These are phyloP conservation scores for Psococerastis gibbosa DNA, from an alignment of 2,888 invertebrate genomes.

Conservation along the genomic window DNA sequence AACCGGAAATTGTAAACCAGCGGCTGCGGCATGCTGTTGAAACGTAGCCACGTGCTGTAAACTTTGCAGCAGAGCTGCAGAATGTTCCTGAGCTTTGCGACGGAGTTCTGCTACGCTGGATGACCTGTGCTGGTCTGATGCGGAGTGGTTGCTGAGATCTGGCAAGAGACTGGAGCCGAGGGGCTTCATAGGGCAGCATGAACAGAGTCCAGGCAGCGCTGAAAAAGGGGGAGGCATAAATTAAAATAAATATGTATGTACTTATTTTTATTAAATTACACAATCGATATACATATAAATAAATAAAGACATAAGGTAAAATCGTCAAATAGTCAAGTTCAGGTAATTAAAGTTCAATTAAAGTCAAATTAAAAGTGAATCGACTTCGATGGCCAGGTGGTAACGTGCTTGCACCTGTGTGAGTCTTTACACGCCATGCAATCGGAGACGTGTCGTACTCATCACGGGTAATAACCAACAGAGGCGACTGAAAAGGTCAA, in stretches of 20 bases:
- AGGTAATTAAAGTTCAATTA: too few species aligned
- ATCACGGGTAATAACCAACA: too few species aligned
- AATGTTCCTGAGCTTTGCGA: slow-evolving; percentile 87
- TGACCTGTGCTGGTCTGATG: slow-evolving; percentile 27
- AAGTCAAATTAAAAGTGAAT: neutral
- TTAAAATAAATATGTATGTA: too few species aligned
- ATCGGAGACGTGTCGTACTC: too few species aligned
- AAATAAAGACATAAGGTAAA: too few species aligned
- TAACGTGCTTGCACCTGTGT: too few species aligned
- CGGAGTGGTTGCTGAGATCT: slow-evolving; percentile 10
- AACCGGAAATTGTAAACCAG: slow-evolving; percentile 19
- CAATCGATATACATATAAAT: too few species aligned
- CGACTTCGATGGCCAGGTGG: too few species aligned
- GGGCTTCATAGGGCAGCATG: slow-evolving; percentile 57
- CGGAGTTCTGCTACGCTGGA: slow-evolving; percentile 82
- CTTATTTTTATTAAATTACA: too few species aligned
- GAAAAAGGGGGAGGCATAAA: slow-evolving; percentile 20
- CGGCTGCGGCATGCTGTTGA: slow-evolving; percentile 32
- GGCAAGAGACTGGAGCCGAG: slow-evolving; percentile 22
- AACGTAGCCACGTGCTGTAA: slow-evolving; percentile 43
- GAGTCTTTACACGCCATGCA: too few species aligned
- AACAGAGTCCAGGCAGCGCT: slow-evolving; percentile 62
- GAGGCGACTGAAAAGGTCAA: too few species aligned
- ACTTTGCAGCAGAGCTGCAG: slow-evolving; percentile 65
- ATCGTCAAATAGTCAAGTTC: too few species aligned